These are phyloP conservation scores for Bemisia tabaci DNA, from an alignment of 1,140 invertebrate species.

Conservation along the genomic window DNA sequence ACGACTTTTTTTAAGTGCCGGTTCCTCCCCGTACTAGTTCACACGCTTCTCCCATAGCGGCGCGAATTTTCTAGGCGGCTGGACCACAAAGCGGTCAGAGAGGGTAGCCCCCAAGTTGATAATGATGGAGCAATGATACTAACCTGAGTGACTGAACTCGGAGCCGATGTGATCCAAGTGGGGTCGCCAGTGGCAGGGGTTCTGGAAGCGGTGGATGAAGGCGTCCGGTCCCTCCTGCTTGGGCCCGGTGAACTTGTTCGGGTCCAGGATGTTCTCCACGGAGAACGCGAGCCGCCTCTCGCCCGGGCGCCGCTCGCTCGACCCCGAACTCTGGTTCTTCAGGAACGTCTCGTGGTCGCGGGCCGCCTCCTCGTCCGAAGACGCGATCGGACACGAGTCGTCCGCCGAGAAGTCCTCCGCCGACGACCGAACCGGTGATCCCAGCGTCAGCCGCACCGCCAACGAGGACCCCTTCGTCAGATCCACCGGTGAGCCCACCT, in stretches of 20 bases:
- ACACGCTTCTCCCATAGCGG: too few species aligned
- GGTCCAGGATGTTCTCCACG: slow-evolving; percentile 82
- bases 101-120: too few species aligned
- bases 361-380: slow-evolving; percentile 4
- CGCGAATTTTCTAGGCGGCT: too few species aligned
- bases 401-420: background rate
- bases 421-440: slow-evolving; percentile 3
- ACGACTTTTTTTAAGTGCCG: too few species aligned
- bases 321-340: slow-evolving; percentile 1
- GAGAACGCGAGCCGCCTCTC: slow-evolving; percentile 52
- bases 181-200: slow-evolving; percentile 40
- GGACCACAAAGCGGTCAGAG: too few species aligned
- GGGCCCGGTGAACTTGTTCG: slow-evolving; percentile 72
- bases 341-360: slow-evolving; percentile 6
- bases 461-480: slow-evolving; percentile 16
- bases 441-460: background rate
- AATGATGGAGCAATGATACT: background rate
- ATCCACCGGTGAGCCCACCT: slow-evolving; percentile 20
- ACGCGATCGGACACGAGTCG: slow-evolving; percentile 2
- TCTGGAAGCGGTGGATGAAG: slow-evolving; percentile 7
- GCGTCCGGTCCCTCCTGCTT: slow-evolving; percentile 17
- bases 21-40: too few species aligned
- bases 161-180: slow-evolving; percentile 25
- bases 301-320: too few species aligned
- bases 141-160: slow-evolving; percentile 9